Conservation (phyloP, 2,888 invertebrate species). For the Desoria tigrina region DNA sequence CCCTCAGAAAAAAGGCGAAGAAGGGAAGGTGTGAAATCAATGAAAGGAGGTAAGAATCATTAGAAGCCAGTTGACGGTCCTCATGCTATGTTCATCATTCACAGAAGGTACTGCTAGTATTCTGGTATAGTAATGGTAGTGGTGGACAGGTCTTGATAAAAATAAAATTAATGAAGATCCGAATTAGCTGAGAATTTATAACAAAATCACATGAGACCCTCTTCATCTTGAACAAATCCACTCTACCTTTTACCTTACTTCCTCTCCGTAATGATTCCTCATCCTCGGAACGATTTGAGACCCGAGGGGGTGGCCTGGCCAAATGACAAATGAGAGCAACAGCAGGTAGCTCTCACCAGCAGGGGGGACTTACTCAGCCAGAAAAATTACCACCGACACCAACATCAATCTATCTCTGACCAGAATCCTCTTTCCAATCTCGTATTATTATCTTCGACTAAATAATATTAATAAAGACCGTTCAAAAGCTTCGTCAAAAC, state of each 20-base stretch:
- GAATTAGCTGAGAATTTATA: slow-evolving; percentile 39
- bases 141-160: slow-evolving; percentile 14
- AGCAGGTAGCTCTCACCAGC: slow-evolving; percentile 44
- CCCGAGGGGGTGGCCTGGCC: slow-evolving; percentile 20
- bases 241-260: neutral
- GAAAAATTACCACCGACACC: slow-evolving; percentile 36
- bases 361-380: slow-evolving; percentile 32
- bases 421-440: neutral
- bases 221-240: neutral
- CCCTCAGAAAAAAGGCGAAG: neutral
- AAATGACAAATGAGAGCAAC: slow-evolving; percentile 16
- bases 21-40: neutral
- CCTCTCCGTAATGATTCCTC: neutral
- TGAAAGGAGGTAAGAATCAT: neutral
- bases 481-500: no score
- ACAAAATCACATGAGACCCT: neutral
- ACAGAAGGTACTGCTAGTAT: no score
- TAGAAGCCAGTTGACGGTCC: no score
- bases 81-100: no score
- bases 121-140: no score
- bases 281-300: slow-evolving; percentile 37
- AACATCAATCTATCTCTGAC: neutral
- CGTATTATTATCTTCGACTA: no score
- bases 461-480: no score
- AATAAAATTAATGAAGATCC: slow-evolving; percentile 46